phyloP scores from a whole-genome alignment of 2,888 invertebrate species.

The Orthosia incerta region DNA sequence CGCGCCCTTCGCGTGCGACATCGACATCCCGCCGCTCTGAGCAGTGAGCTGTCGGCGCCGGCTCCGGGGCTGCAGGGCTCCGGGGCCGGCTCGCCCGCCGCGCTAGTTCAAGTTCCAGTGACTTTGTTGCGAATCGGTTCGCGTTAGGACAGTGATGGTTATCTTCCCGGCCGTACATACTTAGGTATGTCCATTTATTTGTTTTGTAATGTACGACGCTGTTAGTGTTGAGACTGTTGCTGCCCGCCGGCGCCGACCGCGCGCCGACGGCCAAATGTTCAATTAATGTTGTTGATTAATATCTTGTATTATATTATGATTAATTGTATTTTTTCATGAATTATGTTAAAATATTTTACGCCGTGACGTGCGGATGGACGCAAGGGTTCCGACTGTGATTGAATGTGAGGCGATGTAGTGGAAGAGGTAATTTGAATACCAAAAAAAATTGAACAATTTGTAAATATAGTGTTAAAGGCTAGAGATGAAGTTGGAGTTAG shows the following conservation, averaged over 20 bases:
- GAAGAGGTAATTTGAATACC: constrained; percentile 89
- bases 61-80: no score
- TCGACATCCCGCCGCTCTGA: constrained; percentile 92
- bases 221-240: constrained; percentile 87
- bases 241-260: constrained; percentile 71
- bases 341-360: constrained; percentile 89
- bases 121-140: constrained; percentile 82
- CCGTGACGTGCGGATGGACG: constrained; percentile 85
- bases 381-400: constrained; percentile 77
- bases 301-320: constrained; percentile 89
- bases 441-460: constrained; percentile 91
- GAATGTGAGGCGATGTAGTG: constrained; percentile 85
- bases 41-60: constrained; percentile 71
- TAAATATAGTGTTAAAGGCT: constrained; percentile 89
- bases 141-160: constrained; percentile 87
- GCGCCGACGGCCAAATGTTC: constrained; percentile 78
- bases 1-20: constrained; percentile 92
- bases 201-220: constrained; percentile 85
- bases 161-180: constrained; percentile 86
- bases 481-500: constrained; percentile 86
- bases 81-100: constrained; percentile 76
- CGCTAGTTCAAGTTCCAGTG: constrained; percentile 80
- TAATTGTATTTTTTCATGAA: constrained; percentile 90
- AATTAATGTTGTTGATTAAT: constrained; percentile 88
- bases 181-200: constrained; percentile 89